Evolutionary conservation across 2,888 invertebrate genomes (phyloP), one percentile per base, ranked within the genome.

Genomic region (Meloe dianella): DNA sequence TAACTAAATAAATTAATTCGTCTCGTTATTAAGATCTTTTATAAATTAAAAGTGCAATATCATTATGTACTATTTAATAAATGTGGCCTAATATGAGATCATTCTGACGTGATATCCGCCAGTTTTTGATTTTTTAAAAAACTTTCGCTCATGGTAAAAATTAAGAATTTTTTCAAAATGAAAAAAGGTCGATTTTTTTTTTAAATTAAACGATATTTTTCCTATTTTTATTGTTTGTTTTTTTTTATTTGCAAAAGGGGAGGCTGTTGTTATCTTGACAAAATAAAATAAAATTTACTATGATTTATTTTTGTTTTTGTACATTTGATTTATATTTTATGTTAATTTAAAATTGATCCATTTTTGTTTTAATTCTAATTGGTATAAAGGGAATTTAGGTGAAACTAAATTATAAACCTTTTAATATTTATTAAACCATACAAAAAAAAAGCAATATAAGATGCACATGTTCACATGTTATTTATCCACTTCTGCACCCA

Each of bases 381-480:
- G 35, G 27, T 57, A 22, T 60, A 32, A 57, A n/a, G n/a, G 57
- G 58, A 38, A 38, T 10, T n/a, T 57, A 41, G 47, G 61, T 64
- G 20, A 67, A 64, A 64, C 10, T 24, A 54, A 67, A n/a, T 56
- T 58, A 64, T 65, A 14, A 69, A 69, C 69, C 69, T 69, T 69
- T 69, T 65, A 68, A 69, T 69, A 65, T 69, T 69, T 69, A 69
- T 64, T 69, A 69, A 69, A 69, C 69, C 69, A 69, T 69, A 69
- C 69, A 69, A 69, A 69, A 68, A 66, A 69, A 69, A 69, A n/a
- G 69, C 69, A 69, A 66, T 69, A 69, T 64, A 69, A 62, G 64
- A 69, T 51, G 60, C n/a, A 62, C 65, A 62, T 65, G 41, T 60
- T 65, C 65, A 65, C 54, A 63, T 65, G 61, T 65, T 63, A 58